Evolutionary conservation across 2,888 invertebrate species (phyloP).

Genomic region (Glaucopsyche alexis): DNA sequence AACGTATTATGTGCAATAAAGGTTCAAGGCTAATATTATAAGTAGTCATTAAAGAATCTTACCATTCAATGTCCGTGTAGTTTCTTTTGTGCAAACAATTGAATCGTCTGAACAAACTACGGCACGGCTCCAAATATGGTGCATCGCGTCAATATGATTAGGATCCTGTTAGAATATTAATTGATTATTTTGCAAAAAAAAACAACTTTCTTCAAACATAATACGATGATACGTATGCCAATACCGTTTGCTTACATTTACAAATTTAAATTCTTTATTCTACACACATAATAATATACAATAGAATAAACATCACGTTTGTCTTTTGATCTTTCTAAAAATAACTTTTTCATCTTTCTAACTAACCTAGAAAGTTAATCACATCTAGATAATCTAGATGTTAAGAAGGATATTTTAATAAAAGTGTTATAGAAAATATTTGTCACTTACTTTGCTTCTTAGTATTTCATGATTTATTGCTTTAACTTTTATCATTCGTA

Average conservation of each 20-base stretch:
- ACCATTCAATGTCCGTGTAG: slow-evolving; percentile 68
- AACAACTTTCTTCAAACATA: neutral
- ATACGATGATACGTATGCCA: neutral
- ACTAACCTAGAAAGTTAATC: neutral
- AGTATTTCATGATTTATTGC: slow-evolving; percentile 73
- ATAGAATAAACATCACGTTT: no score
- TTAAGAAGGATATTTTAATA: neutral
- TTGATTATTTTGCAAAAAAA: neutral
- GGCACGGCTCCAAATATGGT: slow-evolving; percentile 71
- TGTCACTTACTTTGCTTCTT: slow-evolving; percentile 61
- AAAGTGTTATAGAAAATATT: neutral
- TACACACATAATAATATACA: no score
- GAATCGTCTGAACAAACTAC: slow-evolving; percentile 65
- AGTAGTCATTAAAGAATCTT: slow-evolving; percentile 38
- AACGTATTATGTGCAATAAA: neutral
- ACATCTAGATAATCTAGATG: neutral
- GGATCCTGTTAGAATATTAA: slow-evolving; percentile 57
- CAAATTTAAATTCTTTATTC: no score
- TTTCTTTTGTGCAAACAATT: slow-evolving; percentile 57
- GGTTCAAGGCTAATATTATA: neutral
- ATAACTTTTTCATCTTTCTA: no score
- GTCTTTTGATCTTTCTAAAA: no score
- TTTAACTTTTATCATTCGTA: slow-evolving; percentile 67
- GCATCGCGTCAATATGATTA: slow-evolving; percentile 73
- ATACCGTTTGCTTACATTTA: no score